phyloP scores from a whole-genome alignment of 2,888 invertebrate species.

The Plusia festucae region DNA sequence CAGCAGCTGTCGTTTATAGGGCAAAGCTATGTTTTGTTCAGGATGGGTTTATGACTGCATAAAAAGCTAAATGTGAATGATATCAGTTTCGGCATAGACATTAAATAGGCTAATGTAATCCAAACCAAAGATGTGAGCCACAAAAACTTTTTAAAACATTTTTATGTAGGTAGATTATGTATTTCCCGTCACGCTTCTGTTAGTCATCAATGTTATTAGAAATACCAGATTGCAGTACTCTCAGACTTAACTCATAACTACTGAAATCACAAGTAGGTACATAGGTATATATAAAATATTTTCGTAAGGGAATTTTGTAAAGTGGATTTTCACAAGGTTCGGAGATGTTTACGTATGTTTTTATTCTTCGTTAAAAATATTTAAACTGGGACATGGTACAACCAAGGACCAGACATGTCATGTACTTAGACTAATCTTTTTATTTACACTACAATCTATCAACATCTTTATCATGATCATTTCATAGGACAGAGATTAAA shows the following conservation, averaged over 20 bases:
- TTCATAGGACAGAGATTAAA: slow-evolving; percentile 28
- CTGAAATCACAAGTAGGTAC: not conserved
- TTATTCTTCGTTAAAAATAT: slow-evolving; percentile 28
- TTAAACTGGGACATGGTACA: slow-evolving; percentile 42
- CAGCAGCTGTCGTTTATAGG: slow-evolving; percentile 42
- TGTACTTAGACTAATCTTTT: slow-evolving; percentile 28
- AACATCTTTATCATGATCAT: slow-evolving; percentile 27
- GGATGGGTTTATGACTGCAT: slow-evolving; percentile 13
- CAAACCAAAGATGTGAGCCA: not conserved
- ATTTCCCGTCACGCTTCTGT: not conserved
- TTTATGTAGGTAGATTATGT: not conserved
- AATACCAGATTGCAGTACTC: too few relatives aligned
- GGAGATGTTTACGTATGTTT: not conserved
- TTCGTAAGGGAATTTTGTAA: too few relatives aligned
- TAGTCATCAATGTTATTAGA: not conserved
- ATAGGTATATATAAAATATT: too few relatives aligned
- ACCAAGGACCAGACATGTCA: not conserved
- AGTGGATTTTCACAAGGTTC: not conserved
- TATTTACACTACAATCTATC: slow-evolving; percentile 51
- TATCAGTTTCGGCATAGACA: not conserved
- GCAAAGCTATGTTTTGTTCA: slow-evolving; percentile 11
- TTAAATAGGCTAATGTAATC: slow-evolving; percentile 1
- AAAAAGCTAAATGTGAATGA: slow-evolving; percentile 7
- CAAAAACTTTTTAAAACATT: not conserved
- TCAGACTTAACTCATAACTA: not conserved